Percentiles rank a stretch among this genome's conserved stretches.
Conservation (phyloP, 2,797 vertebrate species). For the Gymnothorax reevesii region DNA sequence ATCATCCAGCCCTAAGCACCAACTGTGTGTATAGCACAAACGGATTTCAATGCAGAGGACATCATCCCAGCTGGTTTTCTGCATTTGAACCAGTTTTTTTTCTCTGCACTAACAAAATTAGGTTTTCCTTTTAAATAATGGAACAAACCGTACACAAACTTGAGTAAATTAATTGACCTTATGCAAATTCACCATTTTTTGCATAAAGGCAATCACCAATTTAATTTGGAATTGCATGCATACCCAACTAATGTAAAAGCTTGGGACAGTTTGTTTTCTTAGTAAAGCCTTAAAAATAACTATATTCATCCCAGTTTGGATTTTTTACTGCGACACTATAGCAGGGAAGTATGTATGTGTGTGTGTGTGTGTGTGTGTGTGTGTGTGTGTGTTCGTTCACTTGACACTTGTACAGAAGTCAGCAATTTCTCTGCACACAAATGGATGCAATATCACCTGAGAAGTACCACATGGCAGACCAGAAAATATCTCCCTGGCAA, state of each 20-base stretch:
- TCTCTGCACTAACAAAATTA: neutral
- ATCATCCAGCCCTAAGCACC: neutral
- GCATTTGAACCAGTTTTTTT: neutral
- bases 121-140: neutral
- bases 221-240: neutral
- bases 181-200: neutral
- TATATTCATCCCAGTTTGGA: neutral
- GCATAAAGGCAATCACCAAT: neutral
- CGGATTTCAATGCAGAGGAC: neutral
- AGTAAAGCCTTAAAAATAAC: neutral
- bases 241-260: neutral
- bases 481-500: neutral
- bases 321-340: neutral
- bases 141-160: neutral
- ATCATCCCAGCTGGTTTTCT: neutral
- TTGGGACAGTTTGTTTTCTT: neutral
- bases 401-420: neutral
- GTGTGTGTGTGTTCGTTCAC: neutral
- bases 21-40: neutral
- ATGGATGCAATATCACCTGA: neutral
- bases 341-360: too few relatives aligned
- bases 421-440: neutral
- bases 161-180: neutral
- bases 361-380: too few relatives aligned
- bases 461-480: neutral